Percentiles rank a stretch among this genome's conserved stretches.
Evolutionary conservation across 2,113 vertebrate genomes (phyloP).

Genomic region (Protobothrops mucrosquamatus): DNA sequence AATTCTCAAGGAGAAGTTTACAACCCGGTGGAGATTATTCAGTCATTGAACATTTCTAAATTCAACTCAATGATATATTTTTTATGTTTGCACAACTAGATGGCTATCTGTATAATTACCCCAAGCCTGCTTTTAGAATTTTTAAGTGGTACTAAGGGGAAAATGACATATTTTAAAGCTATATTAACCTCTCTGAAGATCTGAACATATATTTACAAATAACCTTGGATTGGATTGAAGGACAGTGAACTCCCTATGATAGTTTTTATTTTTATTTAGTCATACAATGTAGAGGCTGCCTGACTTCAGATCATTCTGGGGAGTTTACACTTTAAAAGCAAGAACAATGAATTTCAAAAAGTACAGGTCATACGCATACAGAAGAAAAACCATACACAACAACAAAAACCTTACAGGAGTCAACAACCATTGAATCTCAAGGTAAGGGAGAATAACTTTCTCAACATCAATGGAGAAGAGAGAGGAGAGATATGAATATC

Average conservation of each 20-base stretch:
- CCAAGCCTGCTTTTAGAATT: background rate
- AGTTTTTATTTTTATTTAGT: background rate
- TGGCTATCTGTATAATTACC: background rate
- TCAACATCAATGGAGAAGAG: background rate
- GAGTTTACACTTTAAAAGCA: background rate
- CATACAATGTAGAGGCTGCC: background rate
- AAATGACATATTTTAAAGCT: background rate
- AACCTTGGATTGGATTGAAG: background rate
- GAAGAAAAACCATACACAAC: background rate
- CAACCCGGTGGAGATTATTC: background rate
- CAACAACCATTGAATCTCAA: background rate
- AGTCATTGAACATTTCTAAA: background rate
- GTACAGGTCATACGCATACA: background rate
- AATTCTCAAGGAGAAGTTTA: background rate
- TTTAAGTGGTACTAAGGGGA: background rate
- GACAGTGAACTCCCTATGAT: background rate
- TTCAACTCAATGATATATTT: background rate
- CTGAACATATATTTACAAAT: background rate
- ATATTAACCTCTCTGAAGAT: background rate
- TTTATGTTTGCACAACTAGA: background rate
- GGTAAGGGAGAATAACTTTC: background rate
- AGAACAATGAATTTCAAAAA: background rate
- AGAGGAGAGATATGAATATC: background rate
- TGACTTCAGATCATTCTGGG: background rate
- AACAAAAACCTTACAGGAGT: background rate